These are phyloP conservation scores for Hapalemur alaotrensis DNA, from an alignment of 2,797 vertebrate genomes.

Conservation along the genomic window DNA sequence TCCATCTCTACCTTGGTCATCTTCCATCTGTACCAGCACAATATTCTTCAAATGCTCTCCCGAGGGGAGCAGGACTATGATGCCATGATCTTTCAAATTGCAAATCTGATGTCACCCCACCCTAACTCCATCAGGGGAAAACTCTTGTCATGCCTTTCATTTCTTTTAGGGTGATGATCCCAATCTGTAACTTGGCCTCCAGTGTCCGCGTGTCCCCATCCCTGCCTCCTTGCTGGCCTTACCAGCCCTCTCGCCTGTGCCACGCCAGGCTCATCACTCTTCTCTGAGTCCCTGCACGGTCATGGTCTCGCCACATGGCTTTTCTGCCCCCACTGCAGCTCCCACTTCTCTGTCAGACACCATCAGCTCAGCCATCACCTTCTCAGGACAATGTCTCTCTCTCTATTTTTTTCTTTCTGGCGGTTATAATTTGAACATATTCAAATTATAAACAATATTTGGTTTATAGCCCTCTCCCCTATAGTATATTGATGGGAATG, in stretches of 20 bases:
- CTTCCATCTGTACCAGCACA: not conserved
- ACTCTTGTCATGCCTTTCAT: not conserved
- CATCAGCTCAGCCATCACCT: not conserved
- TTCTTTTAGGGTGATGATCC: not conserved
- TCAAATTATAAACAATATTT: not conserved
- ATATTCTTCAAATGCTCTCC: not conserved
- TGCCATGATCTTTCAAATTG: not conserved
- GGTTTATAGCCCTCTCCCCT: not conserved
- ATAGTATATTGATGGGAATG: not conserved
- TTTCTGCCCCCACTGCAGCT: not conserved
- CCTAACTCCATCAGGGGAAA: not conserved
- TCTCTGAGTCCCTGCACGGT: not conserved
- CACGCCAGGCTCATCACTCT: accelerated
- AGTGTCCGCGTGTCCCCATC: too few species aligned
- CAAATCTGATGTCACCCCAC: not conserved
- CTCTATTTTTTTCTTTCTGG: not conserved
- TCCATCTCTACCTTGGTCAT: not conserved
- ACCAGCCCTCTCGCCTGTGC: not conserved
- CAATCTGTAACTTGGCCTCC: not conserved
- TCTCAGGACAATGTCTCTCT: not conserved
- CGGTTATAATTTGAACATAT: not conserved
- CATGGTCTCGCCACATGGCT: not conserved
- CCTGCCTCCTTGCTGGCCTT: not conserved
- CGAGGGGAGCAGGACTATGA: not conserved
- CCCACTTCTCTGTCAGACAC: not conserved